phyloP scores from a whole-genome alignment of 2,797 vertebrate genomes.

The Gobio occitaniae region DNA sequence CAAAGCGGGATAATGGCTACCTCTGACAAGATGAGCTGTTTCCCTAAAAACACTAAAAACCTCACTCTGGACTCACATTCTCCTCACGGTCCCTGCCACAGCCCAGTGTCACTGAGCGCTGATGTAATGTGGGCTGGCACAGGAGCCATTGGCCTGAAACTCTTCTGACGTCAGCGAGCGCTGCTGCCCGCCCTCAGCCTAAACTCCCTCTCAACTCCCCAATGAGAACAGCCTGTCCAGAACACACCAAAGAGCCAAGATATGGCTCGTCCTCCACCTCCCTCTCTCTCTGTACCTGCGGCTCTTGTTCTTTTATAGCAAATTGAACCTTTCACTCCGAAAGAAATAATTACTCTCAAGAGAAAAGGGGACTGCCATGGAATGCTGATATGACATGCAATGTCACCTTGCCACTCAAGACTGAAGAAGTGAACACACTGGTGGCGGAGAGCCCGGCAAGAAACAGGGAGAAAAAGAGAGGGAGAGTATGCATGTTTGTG shows the following conservation, averaged over 20 bases:
- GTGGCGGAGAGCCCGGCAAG: constrained; percentile 59
- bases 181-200: constrained; percentile 11
- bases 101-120: constrained; percentile 62
- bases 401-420: constrained; percentile 93
- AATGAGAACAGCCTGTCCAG: constrained; percentile 73
- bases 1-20: constrained; percentile 36
- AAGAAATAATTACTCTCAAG: constrained; percentile 91
- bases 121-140: constrained; percentile 70
- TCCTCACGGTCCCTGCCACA: constrained; percentile 10
- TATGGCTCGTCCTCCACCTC: constrained; percentile 65
- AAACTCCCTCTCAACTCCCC: constrained; percentile 55
- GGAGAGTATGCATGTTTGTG: constrained; percentile 43
- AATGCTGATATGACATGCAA: constrained; percentile 91
- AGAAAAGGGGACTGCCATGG: constrained; percentile 84
- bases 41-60: neutral
- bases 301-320: constrained; percentile 91
- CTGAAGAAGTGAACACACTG: constrained; percentile 71
- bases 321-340: constrained; percentile 90
- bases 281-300: constrained; percentile 76
- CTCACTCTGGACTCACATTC: constrained; percentile 14
- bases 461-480: constrained; percentile 61
- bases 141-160: constrained; percentile 46
- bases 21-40: constrained; percentile 23
- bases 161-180: constrained; percentile 67
- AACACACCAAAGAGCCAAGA: constrained; percentile 66